These are phyloP conservation scores for Autographa gamma DNA, from an alignment of 2,888 invertebrate species.

Conservation along the genomic window DNA sequence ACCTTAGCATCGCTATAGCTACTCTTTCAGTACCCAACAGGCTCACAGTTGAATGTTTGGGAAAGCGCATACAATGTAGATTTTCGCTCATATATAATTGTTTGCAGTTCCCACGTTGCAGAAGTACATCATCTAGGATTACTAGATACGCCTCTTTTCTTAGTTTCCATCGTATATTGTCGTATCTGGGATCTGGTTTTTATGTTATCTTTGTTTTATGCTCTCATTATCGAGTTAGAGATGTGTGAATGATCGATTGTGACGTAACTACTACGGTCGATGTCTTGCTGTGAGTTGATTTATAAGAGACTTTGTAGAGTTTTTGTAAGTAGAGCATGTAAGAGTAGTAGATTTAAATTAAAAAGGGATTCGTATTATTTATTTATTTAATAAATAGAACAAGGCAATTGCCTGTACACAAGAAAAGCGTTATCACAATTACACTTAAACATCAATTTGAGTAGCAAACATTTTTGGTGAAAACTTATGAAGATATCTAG, in stretches of 20 bases:
- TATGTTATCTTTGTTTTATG: constrained; percentile 30
- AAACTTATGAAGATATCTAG: too few species aligned
- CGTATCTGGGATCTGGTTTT: constrained; percentile 45
- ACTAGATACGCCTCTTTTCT: constrained; percentile 29
- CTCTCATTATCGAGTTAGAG: constrained; percentile 23
- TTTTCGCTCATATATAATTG: constrained; percentile 55
- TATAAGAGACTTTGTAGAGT: too few species aligned
- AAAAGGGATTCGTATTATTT: too few species aligned
- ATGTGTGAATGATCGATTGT: constrained; percentile 34
- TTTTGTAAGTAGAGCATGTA: too few species aligned
- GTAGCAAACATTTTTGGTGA: too few species aligned
- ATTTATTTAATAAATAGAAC: too few species aligned
- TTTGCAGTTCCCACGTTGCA: constrained; percentile 57
- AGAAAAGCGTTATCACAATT: too few species aligned
- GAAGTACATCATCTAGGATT: constrained; percentile 51
- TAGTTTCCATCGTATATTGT: constrained; percentile 53
- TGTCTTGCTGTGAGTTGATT: too few species aligned
- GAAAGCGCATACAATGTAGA: constrained; percentile 51
- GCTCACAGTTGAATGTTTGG: constrained; percentile 48
- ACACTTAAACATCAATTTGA: too few species aligned
- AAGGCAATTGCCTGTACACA: too few species aligned
- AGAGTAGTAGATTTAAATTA: too few species aligned
- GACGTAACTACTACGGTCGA: constrained; percentile 23
- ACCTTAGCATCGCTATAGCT: neutral
- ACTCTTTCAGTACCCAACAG: constrained; percentile 16